These are phyloP conservation scores for mouse (Mus musculus) DNA, from an alignment of 2,113 vertebrate species.

Conservation along the genomic window GRCm39 chr17:84377001-84377500, in stretches of 20 bases:
- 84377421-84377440: background rate
- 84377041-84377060: too few species aligned
- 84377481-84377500: background rate
- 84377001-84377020: too few species aligned
- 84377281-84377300: rapidly evolving
- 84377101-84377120: too few species aligned
- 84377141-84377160: too few species aligned
- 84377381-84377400: background rate
- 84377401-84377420: background rate
- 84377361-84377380: background rate
- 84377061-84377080: too few species aligned
- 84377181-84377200: background rate
- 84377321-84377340: background rate
- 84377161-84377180: too few species aligned
- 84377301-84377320: background rate
- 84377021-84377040: too few species aligned
- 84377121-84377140: too few species aligned
- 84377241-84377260: background rate
- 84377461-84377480: background rate
- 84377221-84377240: background rate
- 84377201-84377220: background rate
- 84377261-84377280: background rate
- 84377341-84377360: background rate
- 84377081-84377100: too few species aligned
- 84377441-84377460: background rate